These are phyloP conservation scores for Phoronis australis DNA, from an alignment of 2,888 invertebrate genomes.

Conservation along the genomic window DNA sequence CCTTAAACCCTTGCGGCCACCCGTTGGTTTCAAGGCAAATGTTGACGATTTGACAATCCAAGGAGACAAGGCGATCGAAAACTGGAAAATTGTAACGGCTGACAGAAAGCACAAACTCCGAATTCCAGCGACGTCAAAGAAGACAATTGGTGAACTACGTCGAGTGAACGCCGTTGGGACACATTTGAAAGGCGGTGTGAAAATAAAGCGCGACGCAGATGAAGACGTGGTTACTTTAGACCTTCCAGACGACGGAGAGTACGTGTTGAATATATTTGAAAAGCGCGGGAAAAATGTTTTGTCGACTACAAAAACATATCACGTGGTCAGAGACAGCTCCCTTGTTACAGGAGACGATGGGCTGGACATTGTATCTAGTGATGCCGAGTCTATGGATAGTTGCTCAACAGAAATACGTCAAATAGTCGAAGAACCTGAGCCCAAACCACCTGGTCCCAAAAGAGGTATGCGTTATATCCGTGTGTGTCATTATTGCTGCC, in stretches of 20 bases:
- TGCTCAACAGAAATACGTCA: no score
- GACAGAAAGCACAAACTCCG: constrained; percentile 19
- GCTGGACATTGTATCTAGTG: no score
- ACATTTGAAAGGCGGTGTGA: constrained; percentile 24
- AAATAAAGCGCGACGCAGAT: constrained; percentile 27
- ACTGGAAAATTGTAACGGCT: not conserved
- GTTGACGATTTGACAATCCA: not conserved
- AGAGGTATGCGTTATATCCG: no score
- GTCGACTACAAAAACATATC: no score
- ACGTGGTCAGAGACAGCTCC: no score
- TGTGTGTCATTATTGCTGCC: no score
- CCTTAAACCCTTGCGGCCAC: no score
- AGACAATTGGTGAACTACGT: constrained; percentile 32
- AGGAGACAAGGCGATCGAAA: not conserved
- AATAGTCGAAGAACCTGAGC: no score
- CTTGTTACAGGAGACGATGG: no score
- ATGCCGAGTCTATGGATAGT: no score
- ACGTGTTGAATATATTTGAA: constrained; percentile 36
- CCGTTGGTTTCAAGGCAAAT: constrained; percentile 14
- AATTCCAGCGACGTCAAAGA: constrained; percentile 31
- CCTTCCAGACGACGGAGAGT: constrained; percentile 40
- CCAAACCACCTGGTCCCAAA: no score
- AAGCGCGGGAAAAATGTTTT: no score
- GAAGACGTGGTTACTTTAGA: constrained; percentile 27
- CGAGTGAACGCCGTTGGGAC: constrained; percentile 36